Base-by-base conservation (phyloP, 2,797 vertebrate species). In the Heliangelus exortis region DNA sequence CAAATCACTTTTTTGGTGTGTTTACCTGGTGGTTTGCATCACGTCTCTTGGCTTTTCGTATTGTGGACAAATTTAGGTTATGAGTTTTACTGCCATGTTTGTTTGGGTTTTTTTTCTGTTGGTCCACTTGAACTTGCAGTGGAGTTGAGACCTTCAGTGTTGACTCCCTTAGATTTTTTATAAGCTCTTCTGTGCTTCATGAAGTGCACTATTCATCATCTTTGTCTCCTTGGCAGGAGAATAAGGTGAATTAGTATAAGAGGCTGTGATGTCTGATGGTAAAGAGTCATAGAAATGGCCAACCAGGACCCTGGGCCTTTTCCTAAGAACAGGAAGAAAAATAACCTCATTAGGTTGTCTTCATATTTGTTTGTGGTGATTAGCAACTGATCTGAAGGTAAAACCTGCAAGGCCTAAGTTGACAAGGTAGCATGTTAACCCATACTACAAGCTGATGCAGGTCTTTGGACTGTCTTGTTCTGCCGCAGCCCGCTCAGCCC, bases 401-500 rank as follows among this genome's bases (percentile, higher is more conserved):
- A 63, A 87, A 89, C 41, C 48, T 87, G 17, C 21, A 15, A 23
- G 61, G 41, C 47, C 45, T 19, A 39, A 85, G 45, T n/a, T 61
- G 75, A 77, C 53, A 89, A 1, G 14, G 55, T 81, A 9, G 13
- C 2, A 0, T 34, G 31, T 73, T 90, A 90, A 53, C 34, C 26
- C 8, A 1, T 0, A 2, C 47, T 75, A 22, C 73, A 50, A 22
- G 54, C 25, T 72, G 54, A 48, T 3, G 1, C 33, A 51, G 29
- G 45, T 69, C 55, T 85, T 83, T 16, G 13, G 45, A 8, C 51
- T 61, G 10, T 68, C 63, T 33, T 57, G 7, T 50, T 86, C 62
- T 61, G 66, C 54, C 2, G 0, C 53, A 61, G 13, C 53, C 29
- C 0, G 0, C 41, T 68, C 62, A 15, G 20, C 36, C 33, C 20